phyloP scores from a whole-genome alignment of 2,888 invertebrate species.

The Drosophila pseudotakahashii region DNA sequence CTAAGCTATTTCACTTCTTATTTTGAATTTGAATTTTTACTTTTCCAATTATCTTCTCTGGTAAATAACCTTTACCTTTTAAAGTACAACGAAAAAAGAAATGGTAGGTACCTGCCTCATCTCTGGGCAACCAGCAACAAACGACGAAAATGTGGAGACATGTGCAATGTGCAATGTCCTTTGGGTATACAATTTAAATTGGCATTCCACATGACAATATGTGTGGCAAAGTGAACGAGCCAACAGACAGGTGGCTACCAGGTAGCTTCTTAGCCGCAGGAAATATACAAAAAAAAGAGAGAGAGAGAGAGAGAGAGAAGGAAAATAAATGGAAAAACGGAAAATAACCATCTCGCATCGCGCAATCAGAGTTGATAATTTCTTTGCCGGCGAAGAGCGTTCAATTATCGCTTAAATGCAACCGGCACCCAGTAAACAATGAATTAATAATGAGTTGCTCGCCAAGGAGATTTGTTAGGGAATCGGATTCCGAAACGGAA shows the following conservation, averaged over 20 bases:
- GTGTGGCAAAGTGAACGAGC: constrained; percentile 40
- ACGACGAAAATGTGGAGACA: constrained; percentile 47
- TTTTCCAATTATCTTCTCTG: neutral
- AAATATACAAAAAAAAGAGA: neutral
- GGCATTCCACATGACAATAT: constrained; percentile 74
- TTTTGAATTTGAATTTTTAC: neutral
- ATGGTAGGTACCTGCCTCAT: neutral
- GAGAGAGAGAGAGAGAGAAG: neutral
- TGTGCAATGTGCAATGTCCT: constrained; percentile 64
- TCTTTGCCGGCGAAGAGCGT: constrained; percentile 24
- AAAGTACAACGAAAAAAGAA: no score
- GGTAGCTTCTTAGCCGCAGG: constrained; percentile 9
- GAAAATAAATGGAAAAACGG: neutral
- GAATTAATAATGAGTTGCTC: constrained; percentile 26
- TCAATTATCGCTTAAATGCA: constrained; percentile 44
- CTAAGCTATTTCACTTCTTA: no score
- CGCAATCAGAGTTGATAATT: constrained; percentile 40
- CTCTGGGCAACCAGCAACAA: constrained; percentile 8
- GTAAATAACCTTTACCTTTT: neutral
- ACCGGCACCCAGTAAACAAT: constrained; percentile 23
- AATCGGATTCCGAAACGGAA: constrained; percentile 1
- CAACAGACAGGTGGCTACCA: constrained; percentile 35
- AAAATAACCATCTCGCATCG: constrained; percentile 11
- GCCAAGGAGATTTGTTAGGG: constrained; percentile 4
- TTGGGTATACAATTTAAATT: constrained; percentile 78